Conservation (phyloP, 2,113 vertebrate species). For the Platysternon megacephalum region DNA sequence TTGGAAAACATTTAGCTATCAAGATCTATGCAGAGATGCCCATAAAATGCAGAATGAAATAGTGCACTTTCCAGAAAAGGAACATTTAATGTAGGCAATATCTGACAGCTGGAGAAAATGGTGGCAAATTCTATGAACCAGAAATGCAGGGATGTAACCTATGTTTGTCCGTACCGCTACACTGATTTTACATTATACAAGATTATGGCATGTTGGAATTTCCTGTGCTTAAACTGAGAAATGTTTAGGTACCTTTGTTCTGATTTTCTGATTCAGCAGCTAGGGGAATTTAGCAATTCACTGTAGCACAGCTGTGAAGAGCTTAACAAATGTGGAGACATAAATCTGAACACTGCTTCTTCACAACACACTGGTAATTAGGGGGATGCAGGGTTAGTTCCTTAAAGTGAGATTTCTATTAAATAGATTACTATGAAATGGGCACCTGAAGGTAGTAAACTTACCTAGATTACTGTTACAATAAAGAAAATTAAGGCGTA, state of each 20-base stretch:
- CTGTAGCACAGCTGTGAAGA: neutral
- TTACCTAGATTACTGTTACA: neutral
- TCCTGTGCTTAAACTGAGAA: neutral
- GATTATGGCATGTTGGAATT: neutral
- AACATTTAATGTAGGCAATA: neutral
- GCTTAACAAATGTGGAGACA: rapidly evolving
- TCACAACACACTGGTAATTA: neutral
- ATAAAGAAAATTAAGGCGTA: neutral
- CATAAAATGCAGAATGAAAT: neutral
- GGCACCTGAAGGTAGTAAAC: neutral
- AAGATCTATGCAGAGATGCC: neutral
- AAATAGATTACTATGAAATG: neutral
- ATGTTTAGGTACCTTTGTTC: neutral
- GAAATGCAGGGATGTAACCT: neutral
- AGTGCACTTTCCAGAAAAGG: neutral
- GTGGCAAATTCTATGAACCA: neutral
- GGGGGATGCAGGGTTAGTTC: neutral
- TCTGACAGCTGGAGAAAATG: neutral
- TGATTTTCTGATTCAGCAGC: neutral
- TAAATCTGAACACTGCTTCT: neutral
- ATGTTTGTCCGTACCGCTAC: neutral
- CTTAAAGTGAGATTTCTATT: neutral
- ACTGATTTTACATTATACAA: neutral
- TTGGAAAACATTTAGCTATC: neutral
- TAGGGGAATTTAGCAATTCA: neutral